phyloP scores from a whole-genome alignment of 2,113 vertebrate genomes.

The Panthera tigris region DNA sequence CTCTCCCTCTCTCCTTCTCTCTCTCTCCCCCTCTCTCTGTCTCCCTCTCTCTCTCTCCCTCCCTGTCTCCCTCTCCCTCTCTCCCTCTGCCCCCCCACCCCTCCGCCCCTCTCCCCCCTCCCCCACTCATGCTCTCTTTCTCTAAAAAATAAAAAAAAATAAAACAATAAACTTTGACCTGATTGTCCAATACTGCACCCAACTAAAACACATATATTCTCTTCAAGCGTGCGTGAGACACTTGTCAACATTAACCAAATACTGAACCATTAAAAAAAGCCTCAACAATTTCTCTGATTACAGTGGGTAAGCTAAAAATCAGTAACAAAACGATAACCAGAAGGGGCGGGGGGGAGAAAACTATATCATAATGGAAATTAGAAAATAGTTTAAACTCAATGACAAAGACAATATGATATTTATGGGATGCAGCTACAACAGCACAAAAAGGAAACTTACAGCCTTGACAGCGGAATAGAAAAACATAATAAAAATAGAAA shows the following conservation, averaged over 20 bases:
- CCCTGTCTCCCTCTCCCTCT: no score
- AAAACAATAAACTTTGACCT: not conserved
- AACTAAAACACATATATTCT: not conserved
- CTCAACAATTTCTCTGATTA: not conserved
- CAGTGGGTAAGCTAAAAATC: not conserved
- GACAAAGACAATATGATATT: not conserved
- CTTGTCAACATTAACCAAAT: not conserved
- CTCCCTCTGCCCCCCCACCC: no score
- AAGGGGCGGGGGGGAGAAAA: not conserved
- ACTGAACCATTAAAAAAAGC: not conserved
- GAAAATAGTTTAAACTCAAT: not conserved
- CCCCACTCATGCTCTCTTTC: no score
- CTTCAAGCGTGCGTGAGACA: not conserved
- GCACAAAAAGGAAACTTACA: not conserved
- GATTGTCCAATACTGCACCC: not conserved
- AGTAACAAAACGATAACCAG: not conserved
- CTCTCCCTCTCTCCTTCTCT: no score
- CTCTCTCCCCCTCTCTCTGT: fast-evolving
- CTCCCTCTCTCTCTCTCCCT: fast-evolving
- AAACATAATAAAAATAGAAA: not conserved
- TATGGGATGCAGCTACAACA: not conserved
- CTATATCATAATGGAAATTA: not conserved
- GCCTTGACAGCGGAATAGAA: not conserved
- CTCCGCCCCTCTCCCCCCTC: no score
- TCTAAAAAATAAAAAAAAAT: no score